Evolutionary conservation across 2,888 invertebrate species (phyloP).

Genomic region (Lithophane leautieri): DNA sequence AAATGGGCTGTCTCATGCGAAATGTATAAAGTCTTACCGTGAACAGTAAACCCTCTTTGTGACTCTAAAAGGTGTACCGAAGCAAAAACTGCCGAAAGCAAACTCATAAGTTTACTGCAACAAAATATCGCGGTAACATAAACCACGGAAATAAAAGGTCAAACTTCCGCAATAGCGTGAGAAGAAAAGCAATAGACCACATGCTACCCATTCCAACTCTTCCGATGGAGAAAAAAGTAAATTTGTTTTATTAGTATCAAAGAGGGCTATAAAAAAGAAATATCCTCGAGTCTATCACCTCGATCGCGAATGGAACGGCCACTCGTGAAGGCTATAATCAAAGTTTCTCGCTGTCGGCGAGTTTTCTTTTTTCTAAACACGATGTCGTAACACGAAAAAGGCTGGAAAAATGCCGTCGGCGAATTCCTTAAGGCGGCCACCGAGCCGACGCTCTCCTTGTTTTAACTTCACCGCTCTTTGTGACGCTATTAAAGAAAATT

Average conservation of each 20-base stretch:
- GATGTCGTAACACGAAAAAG: constrained; percentile 89
- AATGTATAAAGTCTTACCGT: constrained; percentile 80
- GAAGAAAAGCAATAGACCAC: constrained; percentile 82
- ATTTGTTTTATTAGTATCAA: constrained; percentile 90
- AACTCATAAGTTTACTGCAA: constrained; percentile 75
- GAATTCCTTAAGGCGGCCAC: constrained; percentile 81
- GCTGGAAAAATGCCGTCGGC: constrained; percentile 88
- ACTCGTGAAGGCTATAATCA: constrained; percentile 89
- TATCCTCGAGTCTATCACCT: constrained; percentile 87
- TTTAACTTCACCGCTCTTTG: constrained; percentile 83
- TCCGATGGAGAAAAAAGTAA: constrained; percentile 83
- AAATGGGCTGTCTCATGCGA: constrained; percentile 77
- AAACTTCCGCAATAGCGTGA: constrained; percentile 79
- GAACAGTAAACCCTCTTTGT: constrained; percentile 78
- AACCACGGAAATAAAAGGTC: constrained; percentile 79
- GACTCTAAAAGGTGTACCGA: constrained; percentile 74
- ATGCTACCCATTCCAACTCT: constrained; percentile 83
- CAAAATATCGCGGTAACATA: constrained; percentile 73
- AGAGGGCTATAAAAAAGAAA: constrained; percentile 88
- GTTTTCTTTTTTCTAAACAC: constrained; percentile 89
- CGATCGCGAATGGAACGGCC: constrained; percentile 85
- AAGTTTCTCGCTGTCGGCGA: constrained; percentile 88
- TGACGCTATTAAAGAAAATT: constrained; percentile 82
- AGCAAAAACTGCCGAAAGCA: constrained; percentile 74
- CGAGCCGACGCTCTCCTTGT: constrained; percentile 75